These are phyloP conservation scores for Chesias legatella DNA, from an alignment of 2,888 invertebrate species.

Conservation along the genomic window DNA sequence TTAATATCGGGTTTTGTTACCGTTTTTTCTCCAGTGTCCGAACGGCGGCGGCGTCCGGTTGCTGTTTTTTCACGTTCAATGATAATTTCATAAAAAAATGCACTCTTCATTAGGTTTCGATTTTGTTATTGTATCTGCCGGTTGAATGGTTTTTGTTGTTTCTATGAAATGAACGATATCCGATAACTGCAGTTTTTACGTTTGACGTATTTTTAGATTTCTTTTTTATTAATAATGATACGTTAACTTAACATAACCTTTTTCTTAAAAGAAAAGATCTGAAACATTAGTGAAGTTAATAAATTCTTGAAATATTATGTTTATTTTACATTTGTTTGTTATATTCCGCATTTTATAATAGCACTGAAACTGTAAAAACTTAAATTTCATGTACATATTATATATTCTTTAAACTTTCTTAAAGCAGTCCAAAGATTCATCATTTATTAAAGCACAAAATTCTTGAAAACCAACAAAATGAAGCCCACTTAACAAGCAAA, in stretches of 20 bases:
- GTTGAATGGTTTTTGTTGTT: constrained; percentile 28
- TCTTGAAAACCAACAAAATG: constrained; percentile 18
- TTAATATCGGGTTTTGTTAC: constrained; percentile 67
- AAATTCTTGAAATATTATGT: too few relatives aligned
- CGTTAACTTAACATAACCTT: too few relatives aligned
- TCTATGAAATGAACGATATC: constrained; percentile 14
- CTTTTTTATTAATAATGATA: too few relatives aligned
- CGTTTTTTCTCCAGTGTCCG: constrained; percentile 42
- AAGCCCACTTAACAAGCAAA: constrained; percentile 26
- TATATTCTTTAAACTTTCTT: too few relatives aligned
- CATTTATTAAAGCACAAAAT: constrained; percentile 6
- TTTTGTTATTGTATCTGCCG: constrained; percentile 40
- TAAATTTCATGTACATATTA: too few relatives aligned
- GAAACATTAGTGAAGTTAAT: too few relatives aligned
- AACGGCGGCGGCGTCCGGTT: constrained; percentile 26
- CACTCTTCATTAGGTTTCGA: constrained; percentile 51
- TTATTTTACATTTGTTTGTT: too few relatives aligned
- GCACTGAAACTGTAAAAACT: too few relatives aligned
- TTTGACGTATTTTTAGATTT: background rate
- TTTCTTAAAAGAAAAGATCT: too few relatives aligned
- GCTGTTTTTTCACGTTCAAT: constrained; percentile 47
- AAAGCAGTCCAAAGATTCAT: background rate
- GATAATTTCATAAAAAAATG: constrained; percentile 50
- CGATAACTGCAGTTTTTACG: background rate
- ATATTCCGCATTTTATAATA: too few relatives aligned